These are phyloP conservation scores for Gadopsis bispinosus DNA, from an alignment of 2,797 vertebrate species.

Conservation along the genomic window DNA sequence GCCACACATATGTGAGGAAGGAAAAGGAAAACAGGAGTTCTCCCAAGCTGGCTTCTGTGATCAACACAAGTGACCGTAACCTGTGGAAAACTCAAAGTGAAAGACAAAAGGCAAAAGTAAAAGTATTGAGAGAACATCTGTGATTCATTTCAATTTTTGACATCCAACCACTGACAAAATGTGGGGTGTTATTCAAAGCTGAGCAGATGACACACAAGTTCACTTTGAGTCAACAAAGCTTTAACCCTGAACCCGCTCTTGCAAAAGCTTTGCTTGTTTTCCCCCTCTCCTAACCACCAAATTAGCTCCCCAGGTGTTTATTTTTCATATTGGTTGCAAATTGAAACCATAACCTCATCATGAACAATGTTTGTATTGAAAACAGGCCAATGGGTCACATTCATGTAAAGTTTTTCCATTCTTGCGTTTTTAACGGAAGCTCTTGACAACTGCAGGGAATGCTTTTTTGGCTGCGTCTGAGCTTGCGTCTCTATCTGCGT, in stretches of 20 bases:
- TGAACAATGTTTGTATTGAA: slow-evolving; percentile 18
- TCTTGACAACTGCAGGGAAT: slow-evolving; percentile 58
- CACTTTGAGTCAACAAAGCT: slow-evolving; percentile 52
- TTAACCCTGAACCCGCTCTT: slow-evolving; percentile 44
- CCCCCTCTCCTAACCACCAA: slow-evolving; percentile 14
- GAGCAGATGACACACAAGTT: slow-evolving; percentile 54
- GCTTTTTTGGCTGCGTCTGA: slow-evolving; percentile 63
- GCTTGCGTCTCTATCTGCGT: slow-evolving; percentile 61
- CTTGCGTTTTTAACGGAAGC: slow-evolving; percentile 18
- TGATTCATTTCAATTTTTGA: slow-evolving; percentile 64
- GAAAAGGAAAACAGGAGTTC: slow-evolving; percentile 21
- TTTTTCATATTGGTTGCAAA: slow-evolving; percentile 47
- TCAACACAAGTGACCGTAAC: slow-evolving; percentile 35
- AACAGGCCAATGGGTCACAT: slow-evolving; percentile 32
- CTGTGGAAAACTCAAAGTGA: slow-evolving; percentile 22
- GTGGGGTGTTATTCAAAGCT: slow-evolving; percentile 46
- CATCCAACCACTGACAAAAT: slow-evolving; percentile 43
- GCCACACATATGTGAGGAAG: background rate
- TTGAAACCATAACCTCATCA: slow-evolving; percentile 35
- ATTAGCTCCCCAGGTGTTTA: slow-evolving; percentile 52
- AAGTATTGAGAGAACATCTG: slow-evolving; percentile 71
- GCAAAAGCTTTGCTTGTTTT: slow-evolving; percentile 39
- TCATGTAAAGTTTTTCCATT: slow-evolving; percentile 28
- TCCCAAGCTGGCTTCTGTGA: slow-evolving; percentile 30
- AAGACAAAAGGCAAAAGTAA: slow-evolving; percentile 33